Evolutionary conservation across 2,888 invertebrate species (phyloP), one percentile per base, ranked within the genome.

Genomic region (Tiliacea citrago): DNA sequence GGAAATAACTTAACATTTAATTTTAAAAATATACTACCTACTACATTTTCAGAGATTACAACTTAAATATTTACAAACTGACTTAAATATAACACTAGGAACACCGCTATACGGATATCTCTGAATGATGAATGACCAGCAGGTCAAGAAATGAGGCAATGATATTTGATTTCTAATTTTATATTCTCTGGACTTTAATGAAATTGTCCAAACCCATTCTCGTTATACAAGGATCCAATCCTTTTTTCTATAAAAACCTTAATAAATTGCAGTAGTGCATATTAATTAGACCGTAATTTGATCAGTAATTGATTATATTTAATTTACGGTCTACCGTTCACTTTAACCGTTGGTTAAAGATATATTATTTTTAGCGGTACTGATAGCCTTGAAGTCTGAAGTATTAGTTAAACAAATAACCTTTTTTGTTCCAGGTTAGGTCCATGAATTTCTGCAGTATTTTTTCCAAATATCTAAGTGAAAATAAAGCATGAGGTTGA

Each of bases 301-400:
- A 72, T 83, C 55, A 70, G 69, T 81, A 72, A 81, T 77, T 83
- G 73, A 86, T 87, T 75, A 83, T 81, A 62, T 77, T 58, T 55
- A 71, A 63, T 75, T 87, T 63, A 77, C 73, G 66, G 60, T 75
- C 55, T 74, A 75, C 75, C 80, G 81, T 79, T 87, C 86, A 83
- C 88, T 87, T 85, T 77, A 83, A 75, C 71, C 60, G 66, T 70
- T 80, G 13, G 77, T 81, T 79, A 68, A 75, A 78, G 0, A 68
- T 69, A 68, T 47, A 63, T 55, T 82, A 74, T 76, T 71, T 82
- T 76, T 75, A 68, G 60, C 55, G 7, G 62, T 61, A 67, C 47
- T 39, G 24, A n/a, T 24, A 71, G 66, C 85, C 85, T 85, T 87
- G 86, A 74, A 49, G 35, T 57, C 8, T n/a, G 10, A 6, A 39